Percentiles rank a stretch among this genome's conserved stretches.
phyloP scores from a whole-genome alignment of 2,888 invertebrate genomes.

The Orthosia cruda region DNA sequence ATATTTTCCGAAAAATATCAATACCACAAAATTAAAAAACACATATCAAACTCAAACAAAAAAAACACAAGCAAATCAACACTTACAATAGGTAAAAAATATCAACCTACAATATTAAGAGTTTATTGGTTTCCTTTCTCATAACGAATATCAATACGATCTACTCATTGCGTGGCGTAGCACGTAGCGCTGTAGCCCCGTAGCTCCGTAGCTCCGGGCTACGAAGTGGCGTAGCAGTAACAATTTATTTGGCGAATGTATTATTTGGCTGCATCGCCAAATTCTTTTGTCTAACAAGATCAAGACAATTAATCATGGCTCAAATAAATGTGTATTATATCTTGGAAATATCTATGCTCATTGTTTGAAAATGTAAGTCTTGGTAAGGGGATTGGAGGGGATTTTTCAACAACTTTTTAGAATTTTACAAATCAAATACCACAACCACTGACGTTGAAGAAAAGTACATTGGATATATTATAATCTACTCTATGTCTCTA shows the following conservation, averaged over 20 bases:
- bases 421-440: not conserved
- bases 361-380: not conserved
- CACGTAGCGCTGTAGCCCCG: constrained; percentile 41
- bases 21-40: no score
- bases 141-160: constrained; percentile 38
- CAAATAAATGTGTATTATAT: constrained; percentile 13
- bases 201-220: constrained; percentile 57
- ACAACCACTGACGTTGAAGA: not conserved
- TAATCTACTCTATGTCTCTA: no score
- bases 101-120: constrained; percentile 14
- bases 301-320: constrained; percentile 33
- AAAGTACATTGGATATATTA: no score
- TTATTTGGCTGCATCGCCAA: constrained; percentile 55
- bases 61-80: no score
- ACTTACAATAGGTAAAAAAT: no score
- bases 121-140: constrained; percentile 43
- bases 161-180: constrained; percentile 34
- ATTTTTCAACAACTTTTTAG: not conserved
- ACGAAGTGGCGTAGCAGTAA: constrained; percentile 53
- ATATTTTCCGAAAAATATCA: no score
- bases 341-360: not conserved
- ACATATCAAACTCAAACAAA: no score
- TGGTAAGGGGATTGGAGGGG: not conserved
- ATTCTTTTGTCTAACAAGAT: constrained; percentile 39
- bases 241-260: constrained; percentile 47